A percentile compares a stretch with the other conserved stretches of the same genome.
These are phyloP conservation scores for Atlantisia rogersi DNA, from an alignment of 2,113 vertebrate genomes.

Conservation along the genomic window DNA sequence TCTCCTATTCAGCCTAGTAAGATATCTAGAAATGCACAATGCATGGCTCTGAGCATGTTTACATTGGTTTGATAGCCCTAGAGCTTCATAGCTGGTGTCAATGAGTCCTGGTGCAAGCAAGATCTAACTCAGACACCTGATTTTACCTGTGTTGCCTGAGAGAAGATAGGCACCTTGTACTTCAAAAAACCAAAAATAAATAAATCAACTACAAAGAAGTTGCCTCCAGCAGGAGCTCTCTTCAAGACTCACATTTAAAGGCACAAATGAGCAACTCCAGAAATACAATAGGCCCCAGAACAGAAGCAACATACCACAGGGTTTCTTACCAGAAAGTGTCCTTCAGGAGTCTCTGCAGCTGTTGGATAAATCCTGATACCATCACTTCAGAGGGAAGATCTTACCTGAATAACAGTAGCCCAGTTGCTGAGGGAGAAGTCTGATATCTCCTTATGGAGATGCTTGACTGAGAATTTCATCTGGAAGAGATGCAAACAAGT, in stretches of 20 bases:
- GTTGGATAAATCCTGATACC: neutral
- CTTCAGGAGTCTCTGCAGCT: neutral
- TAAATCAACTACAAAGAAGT: neutral
- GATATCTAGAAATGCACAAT: neutral
- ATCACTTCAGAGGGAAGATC: neutral
- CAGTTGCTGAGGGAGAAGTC: neutral
- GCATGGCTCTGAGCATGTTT: neutral
- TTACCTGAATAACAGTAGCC: neutral
- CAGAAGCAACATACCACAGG: neutral
- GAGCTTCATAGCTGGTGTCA: neutral
- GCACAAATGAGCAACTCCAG: neutral
- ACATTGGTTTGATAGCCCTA: neutral
- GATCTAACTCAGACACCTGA: neutral
- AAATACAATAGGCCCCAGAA: slow-evolving; percentile 7
- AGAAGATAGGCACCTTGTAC: neutral
- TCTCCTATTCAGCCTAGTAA: neutral
- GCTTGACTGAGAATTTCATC: neutral
- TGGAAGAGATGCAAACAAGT: neutral
- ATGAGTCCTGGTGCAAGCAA: neutral
- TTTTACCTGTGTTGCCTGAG: neutral
- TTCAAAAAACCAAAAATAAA: slow-evolving; percentile 18
- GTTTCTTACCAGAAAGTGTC: neutral
- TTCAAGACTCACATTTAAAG: neutral
- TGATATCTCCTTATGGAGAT: neutral
- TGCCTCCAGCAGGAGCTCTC: neutral